phyloP scores from a whole-genome alignment of 2,797 vertebrate genomes.

The Mus minutoides region DNA sequence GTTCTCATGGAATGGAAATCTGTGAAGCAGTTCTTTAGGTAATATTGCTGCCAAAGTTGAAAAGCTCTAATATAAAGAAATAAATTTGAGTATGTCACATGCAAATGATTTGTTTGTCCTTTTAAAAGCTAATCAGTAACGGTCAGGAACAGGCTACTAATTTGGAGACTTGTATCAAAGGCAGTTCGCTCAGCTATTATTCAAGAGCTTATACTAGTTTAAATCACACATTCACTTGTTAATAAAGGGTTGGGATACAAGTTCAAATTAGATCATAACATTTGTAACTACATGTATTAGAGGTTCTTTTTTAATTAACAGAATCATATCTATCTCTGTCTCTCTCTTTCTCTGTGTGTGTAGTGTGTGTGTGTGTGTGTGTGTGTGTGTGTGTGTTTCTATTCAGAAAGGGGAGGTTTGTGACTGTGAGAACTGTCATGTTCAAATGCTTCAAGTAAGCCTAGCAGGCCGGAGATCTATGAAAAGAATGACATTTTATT shows the following conservation, averaged over 20 bases:
- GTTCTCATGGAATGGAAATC: not conserved
- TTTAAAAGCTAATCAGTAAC: slow-evolving; percentile 13
- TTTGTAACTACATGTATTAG: not conserved
- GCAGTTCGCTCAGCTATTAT: not conserved
- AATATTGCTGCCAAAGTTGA: not conserved
- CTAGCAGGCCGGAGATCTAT: not conserved
- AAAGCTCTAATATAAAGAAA: not conserved
- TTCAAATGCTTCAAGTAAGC: not conserved
- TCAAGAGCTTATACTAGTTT: not conserved
- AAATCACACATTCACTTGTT: not conserved
- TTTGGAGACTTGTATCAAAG: not conserved
- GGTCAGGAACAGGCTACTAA: not conserved
- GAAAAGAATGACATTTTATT: not conserved
- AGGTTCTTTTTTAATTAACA: not conserved
- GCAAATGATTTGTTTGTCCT: not conserved
- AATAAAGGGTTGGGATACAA: not conserved
- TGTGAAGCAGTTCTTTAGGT: not conserved
- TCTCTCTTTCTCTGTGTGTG: not conserved
- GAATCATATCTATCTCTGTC: not conserved
- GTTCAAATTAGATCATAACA: not conserved
- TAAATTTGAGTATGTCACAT: not conserved
- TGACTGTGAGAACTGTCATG: not conserved
- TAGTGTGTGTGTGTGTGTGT: no score
- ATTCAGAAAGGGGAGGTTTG: not conserved
- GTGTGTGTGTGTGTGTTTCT: not conserved